A percentile compares a stretch with the other conserved stretches of the same genome.
These are phyloP conservation scores for Papilio dardanus DNA, from an alignment of 1,140 invertebrate genomes.

Conservation along the genomic window DNA sequence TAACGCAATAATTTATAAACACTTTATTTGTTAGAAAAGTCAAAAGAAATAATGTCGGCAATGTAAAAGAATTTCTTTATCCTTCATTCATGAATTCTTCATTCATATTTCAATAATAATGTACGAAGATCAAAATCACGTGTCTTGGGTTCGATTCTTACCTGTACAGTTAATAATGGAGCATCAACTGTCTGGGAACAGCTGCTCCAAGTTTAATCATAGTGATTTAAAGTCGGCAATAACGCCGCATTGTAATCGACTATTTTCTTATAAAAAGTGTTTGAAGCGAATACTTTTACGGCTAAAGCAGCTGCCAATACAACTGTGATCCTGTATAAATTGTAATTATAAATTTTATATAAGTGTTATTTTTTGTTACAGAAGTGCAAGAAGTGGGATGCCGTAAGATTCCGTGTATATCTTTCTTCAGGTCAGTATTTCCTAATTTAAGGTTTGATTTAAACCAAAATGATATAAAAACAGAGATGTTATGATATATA, in stretches of 20 bases:
- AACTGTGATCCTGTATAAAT: background rate
- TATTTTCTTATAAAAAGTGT: conserved; percentile 51
- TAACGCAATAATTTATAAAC: background rate
- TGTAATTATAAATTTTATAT: background rate
- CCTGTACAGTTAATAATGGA: conserved; percentile 60
- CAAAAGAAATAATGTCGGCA: background rate
- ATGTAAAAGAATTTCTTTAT: background rate
- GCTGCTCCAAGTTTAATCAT: conserved; percentile 55
- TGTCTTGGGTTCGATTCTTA: conserved; percentile 51
- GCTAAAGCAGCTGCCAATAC: conserved; percentile 13
- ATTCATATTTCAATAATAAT: background rate
- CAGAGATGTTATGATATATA: too few relatives aligned
- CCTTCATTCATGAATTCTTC: background rate
- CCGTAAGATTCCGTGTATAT: conserved; percentile 51
- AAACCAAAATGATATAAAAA: too few relatives aligned
- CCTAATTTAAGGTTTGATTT: too few relatives aligned
- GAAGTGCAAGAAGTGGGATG: conserved; percentile 77
- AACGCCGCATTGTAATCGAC: conserved; percentile 50
- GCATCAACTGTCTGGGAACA: conserved; percentile 50
- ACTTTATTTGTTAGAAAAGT: background rate
- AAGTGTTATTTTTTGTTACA: conserved; percentile 57
- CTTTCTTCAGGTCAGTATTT: conserved; percentile 52
- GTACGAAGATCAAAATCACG: conserved; percentile 7
- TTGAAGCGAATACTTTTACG: conserved; percentile 50
- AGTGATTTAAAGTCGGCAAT: conserved; percentile 46